phyloP scores from a whole-genome alignment of 2,888 invertebrate genomes.

The Luperina testacea region DNA sequence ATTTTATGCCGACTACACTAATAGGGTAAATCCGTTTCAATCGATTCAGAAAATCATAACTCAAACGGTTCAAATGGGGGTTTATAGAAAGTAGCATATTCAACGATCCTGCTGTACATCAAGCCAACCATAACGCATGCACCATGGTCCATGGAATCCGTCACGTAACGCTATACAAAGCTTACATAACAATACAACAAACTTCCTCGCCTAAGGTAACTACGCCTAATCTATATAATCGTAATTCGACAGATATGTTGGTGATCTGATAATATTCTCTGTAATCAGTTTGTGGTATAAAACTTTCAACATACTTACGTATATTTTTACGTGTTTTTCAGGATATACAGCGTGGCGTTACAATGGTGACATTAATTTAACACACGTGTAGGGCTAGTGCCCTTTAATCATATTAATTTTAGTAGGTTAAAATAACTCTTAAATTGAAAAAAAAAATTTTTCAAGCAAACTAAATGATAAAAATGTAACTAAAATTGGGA shows the following conservation, averaged over 20 bases:
- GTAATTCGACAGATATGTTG: slow-evolving; percentile 69
- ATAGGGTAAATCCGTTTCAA: neutral
- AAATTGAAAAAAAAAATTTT: too few species aligned
- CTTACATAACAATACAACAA: slow-evolving; percentile 65
- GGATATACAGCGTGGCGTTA: too few species aligned
- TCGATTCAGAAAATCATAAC: neutral
- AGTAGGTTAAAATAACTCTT: too few species aligned
- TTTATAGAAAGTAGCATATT: slow-evolving; percentile 62
- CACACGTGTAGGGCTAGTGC: too few species aligned
- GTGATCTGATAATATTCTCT: slow-evolving; percentile 59
- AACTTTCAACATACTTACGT: slow-evolving; percentile 51
- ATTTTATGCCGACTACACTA: neutral
- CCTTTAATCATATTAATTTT: too few species aligned
- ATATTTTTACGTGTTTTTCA: slow-evolving; percentile 46
- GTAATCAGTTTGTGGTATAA: slow-evolving; percentile 50
- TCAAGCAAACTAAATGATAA: too few species aligned
- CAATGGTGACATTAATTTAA: too few species aligned
- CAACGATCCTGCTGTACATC: slow-evolving; percentile 40
- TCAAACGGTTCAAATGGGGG: neutral
- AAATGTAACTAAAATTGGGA: too few species aligned
- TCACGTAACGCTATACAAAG: slow-evolving; percentile 51
- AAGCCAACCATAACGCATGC: slow-evolving; percentile 48
- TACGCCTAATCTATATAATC: slow-evolving; percentile 77
- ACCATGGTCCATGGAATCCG: slow-evolving; percentile 68
- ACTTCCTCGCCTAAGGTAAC: slow-evolving; percentile 74